phyloP scores from a whole-genome alignment of 2,888 invertebrate species.

The Pseudeuparius sepicola region DNA sequence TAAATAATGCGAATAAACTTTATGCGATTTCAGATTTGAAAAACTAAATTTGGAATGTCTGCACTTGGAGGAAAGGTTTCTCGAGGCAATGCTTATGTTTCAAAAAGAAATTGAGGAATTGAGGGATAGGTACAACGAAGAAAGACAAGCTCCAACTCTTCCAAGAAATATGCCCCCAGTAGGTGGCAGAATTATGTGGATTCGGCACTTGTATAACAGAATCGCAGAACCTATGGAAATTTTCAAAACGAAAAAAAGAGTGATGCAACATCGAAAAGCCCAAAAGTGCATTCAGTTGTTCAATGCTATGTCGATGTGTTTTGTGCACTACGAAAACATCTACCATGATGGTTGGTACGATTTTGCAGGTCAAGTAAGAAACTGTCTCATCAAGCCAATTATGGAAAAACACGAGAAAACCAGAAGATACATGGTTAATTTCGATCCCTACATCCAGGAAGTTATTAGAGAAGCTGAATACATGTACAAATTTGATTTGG shows the following conservation, averaged over 20 bases:
- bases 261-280: slow-evolving; percentile 54
- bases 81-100: slow-evolving; percentile 57
- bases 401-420: slow-evolving; percentile 57
- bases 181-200: slow-evolving; percentile 74
- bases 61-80: slow-evolving; percentile 63
- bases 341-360: slow-evolving; percentile 75
- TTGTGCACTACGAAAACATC: slow-evolving; percentile 73
- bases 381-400: slow-evolving; percentile 60
- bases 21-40: slow-evolving; percentile 52
- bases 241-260: slow-evolving; percentile 37
- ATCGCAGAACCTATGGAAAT: slow-evolving; percentile 68
- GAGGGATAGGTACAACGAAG: slow-evolving; percentile 68
- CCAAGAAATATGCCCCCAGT: slow-evolving; percentile 71
- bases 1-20: background rate
- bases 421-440: slow-evolving; percentile 57
- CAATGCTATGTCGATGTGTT: slow-evolving; percentile 68
- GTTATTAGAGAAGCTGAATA: slow-evolving; percentile 72
- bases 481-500: slow-evolving; percentile 67
- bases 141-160: slow-evolving; percentile 61
- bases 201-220: slow-evolving; percentile 62
- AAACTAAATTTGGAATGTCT: slow-evolving; percentile 61
- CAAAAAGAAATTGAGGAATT: slow-evolving; percentile 59
- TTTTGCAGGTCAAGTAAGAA: slow-evolving; percentile 60
- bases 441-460: slow-evolving; percentile 61
- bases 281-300: slow-evolving; percentile 67